Evolutionary conservation across 2,888 invertebrate species (phyloP).

Genomic region (Nipponacmea schrenckii): DNA sequence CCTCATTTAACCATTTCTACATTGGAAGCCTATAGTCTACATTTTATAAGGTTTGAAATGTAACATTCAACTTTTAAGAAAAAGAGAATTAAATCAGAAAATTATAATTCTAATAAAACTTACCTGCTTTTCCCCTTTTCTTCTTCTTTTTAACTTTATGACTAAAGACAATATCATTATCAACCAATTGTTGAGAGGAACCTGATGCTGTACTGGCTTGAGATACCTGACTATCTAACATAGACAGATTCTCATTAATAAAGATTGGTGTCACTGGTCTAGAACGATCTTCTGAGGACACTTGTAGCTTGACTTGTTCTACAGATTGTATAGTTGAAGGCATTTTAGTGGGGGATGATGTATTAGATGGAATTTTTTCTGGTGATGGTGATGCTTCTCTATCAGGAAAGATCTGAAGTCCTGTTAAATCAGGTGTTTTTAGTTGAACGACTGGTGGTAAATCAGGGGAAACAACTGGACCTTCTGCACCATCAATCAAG

Average conservation of each 20-base stretch:
- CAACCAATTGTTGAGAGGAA: not conserved
- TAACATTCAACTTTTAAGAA: no score
- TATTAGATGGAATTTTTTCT: not conserved
- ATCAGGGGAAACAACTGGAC: slow-evolving; percentile 27
- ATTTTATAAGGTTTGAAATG: no score
- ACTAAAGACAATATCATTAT: slow-evolving; percentile 49
- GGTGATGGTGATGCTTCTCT: slow-evolving; percentile 3
- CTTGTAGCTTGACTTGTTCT: no score
- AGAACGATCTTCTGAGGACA: no score
- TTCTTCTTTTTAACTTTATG: slow-evolving; percentile 45
- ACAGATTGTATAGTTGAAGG: no score
- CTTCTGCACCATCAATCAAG: not conserved
- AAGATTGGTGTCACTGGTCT: no score
- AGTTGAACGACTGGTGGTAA: slow-evolving; percentile 52
- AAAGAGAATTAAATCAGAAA: no score
- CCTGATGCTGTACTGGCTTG: not conserved
- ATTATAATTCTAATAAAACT: not conserved
- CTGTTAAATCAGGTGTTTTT: slow-evolving; percentile 44
- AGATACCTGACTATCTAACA: not conserved
- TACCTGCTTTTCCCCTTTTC: slow-evolving; percentile 53
- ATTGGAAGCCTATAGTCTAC: no score
- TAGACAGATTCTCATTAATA: not conserved
- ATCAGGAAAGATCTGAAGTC: slow-evolving; percentile 19
- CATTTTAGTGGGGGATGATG: no score
- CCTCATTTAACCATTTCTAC: no score